These are phyloP conservation scores for Panopea generosa DNA, from an alignment of 2,888 invertebrate species.

Conservation along the genomic window DNA sequence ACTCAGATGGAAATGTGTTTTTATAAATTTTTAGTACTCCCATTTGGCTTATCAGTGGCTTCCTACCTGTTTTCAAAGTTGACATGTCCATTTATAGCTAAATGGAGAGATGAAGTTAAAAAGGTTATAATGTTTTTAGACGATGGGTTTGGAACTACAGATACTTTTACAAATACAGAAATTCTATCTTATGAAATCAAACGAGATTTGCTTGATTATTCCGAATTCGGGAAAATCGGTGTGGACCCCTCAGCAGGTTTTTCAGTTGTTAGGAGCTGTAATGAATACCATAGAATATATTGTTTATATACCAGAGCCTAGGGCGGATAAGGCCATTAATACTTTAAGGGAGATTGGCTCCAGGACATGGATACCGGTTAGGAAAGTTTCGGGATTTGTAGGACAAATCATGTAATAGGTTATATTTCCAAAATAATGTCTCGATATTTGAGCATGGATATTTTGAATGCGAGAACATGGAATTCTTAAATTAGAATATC, in stretches of 20 bases:
- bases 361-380: constrained; percentile 11
- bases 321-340: constrained; percentile 21
- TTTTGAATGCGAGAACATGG: no score
- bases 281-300: constrained; percentile 24
- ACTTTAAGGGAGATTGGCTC: no score
- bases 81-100: constrained; percentile 32
- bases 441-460: no score
- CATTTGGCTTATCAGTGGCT: constrained; percentile 38
- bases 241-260: constrained; percentile 38
- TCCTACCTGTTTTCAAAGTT: no score
- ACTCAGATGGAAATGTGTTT: no score
- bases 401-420: constrained; percentile 12
- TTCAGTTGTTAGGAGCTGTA: constrained; percentile 40
- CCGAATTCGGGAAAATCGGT: constrained; percentile 36
- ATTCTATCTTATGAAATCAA: constrained; percentile 17
- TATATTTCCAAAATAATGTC: not conserved
- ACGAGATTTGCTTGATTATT: constrained; percentile 27
- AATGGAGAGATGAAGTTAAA: constrained; percentile 47
- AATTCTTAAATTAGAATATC: no score
- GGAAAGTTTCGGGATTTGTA: constrained; percentile 6
- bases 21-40: constrained; percentile 42
- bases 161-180: not conserved
- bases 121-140: constrained; percentile 47
- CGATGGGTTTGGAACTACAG: no score
- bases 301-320: constrained; percentile 26